phyloP scores from a whole-genome alignment of 2,797 vertebrate species.

The Anableps anableps region DNA sequence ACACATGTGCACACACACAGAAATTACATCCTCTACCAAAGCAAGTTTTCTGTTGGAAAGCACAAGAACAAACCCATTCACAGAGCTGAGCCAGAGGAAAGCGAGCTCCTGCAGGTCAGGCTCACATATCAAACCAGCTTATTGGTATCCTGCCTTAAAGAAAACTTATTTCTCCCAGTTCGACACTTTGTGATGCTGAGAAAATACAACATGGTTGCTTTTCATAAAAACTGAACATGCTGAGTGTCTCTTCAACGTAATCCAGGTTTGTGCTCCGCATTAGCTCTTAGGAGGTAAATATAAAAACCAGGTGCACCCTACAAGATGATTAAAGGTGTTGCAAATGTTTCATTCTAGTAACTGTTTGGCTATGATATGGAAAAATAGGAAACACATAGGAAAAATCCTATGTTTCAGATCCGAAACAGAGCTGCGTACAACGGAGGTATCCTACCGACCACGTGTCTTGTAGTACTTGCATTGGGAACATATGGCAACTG shows the following conservation, averaged over 20 bases:
- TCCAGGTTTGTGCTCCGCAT: background rate
- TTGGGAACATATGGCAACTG: no score
- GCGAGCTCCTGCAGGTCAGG: background rate
- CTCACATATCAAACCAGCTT: background rate
- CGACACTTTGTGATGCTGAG: background rate
- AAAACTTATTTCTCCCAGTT: background rate
- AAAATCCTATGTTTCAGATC: no score
- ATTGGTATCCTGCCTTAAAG: background rate
- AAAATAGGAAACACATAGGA: no score
- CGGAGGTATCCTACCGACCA: no score
- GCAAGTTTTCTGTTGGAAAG: slow-evolving; percentile 15
- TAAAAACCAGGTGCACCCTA: background rate
- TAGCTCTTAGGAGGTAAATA: background rate
- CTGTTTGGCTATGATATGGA: background rate
- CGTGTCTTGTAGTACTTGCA: no score
- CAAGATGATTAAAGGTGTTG: background rate
- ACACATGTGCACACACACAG: background rate
- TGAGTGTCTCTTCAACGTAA: background rate
- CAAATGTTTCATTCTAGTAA: background rate
- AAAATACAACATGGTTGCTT: background rate
- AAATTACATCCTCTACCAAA: slow-evolving; percentile 27
- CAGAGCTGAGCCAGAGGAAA: slow-evolving; percentile 9
- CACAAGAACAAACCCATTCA: slow-evolving; percentile 13
- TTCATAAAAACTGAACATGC: background rate
- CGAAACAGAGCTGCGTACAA: no score